phyloP scores from a whole-genome alignment of 1,140 invertebrate species.

The Lucilia cuprina region DNA sequence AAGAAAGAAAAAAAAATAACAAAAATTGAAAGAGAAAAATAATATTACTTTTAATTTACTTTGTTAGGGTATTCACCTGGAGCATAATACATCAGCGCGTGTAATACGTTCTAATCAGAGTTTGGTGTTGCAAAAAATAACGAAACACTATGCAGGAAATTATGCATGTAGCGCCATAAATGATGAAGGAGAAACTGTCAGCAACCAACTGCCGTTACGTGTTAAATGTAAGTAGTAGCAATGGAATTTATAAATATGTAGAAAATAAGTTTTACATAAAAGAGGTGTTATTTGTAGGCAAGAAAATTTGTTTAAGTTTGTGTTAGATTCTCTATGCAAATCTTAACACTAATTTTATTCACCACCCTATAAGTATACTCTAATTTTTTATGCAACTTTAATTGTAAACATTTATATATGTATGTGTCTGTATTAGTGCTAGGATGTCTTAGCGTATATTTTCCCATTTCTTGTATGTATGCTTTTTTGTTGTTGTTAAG shows the following conservation, averaged over 20 bases:
- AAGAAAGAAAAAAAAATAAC: neutral
- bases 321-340: no score
- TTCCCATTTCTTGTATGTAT: neutral
- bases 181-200: constrained; percentile 79
- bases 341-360: neutral
- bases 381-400: neutral
- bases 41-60: constrained; percentile 33
- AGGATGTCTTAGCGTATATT: neutral
- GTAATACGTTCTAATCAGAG: constrained; percentile 85
- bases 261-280: no score
- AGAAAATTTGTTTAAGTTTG: no score
- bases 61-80: constrained; percentile 73
- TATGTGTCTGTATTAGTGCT: neutral
- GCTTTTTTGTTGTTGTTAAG: no score
- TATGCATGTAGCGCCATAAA: constrained; percentile 85
- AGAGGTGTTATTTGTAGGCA: no score
- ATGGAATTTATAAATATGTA: neutral
- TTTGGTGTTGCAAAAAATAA: constrained; percentile 84
- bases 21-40: neutral
- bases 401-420: neutral
- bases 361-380: neutral
- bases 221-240: constrained; percentile 82
- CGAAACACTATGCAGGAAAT: constrained; percentile 77
- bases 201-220: constrained; percentile 77
- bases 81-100: constrained; percentile 79